A percentile compares a stretch with the other conserved stretches of the same genome.
These are phyloP conservation scores for Mallateleia sp. DNA, from an alignment of 2,888 invertebrate species.

Conservation along the genomic window DNA sequence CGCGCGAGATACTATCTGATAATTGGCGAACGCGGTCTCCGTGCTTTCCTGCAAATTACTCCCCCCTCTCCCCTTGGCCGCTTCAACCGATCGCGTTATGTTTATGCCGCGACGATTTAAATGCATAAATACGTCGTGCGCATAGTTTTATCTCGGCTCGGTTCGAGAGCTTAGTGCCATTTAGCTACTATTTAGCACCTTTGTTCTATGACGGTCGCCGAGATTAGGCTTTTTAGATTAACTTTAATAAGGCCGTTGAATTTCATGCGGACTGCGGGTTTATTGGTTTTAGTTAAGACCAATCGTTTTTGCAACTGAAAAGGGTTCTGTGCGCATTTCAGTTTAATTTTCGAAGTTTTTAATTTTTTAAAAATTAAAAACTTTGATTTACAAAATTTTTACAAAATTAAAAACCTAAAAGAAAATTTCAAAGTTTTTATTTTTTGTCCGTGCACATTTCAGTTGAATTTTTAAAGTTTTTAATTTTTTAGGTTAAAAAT, in stretches of 20 bases:
- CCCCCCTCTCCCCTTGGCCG: constrained; percentile 5
- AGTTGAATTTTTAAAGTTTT: too few relatives aligned
- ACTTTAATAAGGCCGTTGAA: constrained; percentile 37
- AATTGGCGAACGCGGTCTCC: constrained; percentile 81
- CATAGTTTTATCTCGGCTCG: constrained; percentile 56
- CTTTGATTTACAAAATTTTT: too few relatives aligned
- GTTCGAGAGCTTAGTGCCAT: constrained; percentile 46
- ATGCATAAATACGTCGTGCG: constrained; percentile 54
- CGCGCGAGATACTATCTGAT: constrained; percentile 84
- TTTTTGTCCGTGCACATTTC: too few relatives aligned
- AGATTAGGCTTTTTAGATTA: constrained; percentile 44
- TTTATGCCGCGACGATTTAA: constrained; percentile 49
- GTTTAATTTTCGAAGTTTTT: too few relatives aligned
- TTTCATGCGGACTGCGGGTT: background rate
- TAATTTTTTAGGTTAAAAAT: too few relatives aligned
- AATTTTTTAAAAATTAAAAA: too few relatives aligned
- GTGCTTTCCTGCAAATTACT: constrained; percentile 61
- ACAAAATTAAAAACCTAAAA: too few relatives aligned
- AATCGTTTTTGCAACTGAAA: background rate
- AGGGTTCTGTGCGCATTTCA: too few relatives aligned
- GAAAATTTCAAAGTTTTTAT: too few relatives aligned
- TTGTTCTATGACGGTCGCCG: constrained; percentile 32
- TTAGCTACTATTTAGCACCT: constrained; percentile 58
- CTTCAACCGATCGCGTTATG: constrained; percentile 33
- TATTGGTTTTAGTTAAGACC: background rate